Conservation (phyloP, 2,797 vertebrate species). For the Lophotriccus pileatus region DNA sequence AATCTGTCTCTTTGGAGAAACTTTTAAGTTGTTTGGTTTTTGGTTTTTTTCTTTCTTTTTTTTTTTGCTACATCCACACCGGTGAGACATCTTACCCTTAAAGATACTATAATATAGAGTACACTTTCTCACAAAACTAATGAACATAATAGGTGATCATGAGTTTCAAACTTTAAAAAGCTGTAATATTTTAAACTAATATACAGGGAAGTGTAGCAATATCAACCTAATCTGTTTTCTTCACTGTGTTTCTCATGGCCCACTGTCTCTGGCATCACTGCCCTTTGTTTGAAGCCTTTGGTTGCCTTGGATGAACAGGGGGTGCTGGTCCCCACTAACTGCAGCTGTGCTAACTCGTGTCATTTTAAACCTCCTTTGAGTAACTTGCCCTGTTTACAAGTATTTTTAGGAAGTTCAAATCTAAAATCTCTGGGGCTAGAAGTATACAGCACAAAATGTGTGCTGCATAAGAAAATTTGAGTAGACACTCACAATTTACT, state of each 20-base stretch:
- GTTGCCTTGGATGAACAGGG: neutral
- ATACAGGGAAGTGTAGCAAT: neutral
- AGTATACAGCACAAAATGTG: neutral
- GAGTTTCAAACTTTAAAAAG: neutral
- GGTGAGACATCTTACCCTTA: neutral
- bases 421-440: neutral
- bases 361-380: neutral
- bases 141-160: rapidly evolving
- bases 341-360: neutral
- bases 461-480: slow-evolving; percentile 7
- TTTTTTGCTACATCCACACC: neutral
- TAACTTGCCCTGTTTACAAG: neutral
- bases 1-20: neutral
- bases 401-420: neutral
- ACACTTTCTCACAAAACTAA: neutral
- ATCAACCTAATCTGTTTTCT: neutral
- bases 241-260: neutral
- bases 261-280: neutral
- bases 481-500: slow-evolving; percentile 46
- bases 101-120: neutral
- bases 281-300: neutral
- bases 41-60: too few relatives aligned
- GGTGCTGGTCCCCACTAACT: neutral
- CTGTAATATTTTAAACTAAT: neutral
- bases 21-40: neutral